These are phyloP conservation scores for Steinernema scapterisci DNA, from an alignment of 2,888 invertebrate species.

Conservation along the genomic window DNA sequence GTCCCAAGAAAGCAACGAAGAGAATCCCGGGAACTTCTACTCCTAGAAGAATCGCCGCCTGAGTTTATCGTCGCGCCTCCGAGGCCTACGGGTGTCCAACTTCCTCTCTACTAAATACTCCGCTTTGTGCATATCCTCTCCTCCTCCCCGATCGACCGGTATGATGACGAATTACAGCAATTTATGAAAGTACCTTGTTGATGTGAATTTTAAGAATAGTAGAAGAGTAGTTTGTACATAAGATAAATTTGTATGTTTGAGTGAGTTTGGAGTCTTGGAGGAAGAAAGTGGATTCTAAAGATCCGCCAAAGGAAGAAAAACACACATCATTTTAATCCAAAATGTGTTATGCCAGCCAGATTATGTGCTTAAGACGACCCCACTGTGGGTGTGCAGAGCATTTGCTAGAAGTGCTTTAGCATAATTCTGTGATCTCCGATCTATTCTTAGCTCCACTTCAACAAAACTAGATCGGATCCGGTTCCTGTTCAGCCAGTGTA, in stretches of 20 bases:
- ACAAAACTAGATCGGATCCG: too few species aligned
- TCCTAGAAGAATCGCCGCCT: not conserved
- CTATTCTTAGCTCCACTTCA: too few species aligned
- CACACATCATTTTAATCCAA: too few species aligned
- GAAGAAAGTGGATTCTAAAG: too few species aligned
- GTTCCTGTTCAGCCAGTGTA: too few species aligned
- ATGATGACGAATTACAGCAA: not conserved
- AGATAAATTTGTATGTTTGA: not conserved
- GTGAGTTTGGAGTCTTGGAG: too few species aligned
- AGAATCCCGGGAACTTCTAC: slow-evolving; percentile 26
- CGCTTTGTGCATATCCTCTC: slow-evolving; percentile 16
- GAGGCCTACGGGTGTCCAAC: slow-evolving; percentile 13
- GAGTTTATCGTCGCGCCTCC: not conserved
- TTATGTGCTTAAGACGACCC: too few species aligned
- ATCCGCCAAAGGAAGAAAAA: too few species aligned
- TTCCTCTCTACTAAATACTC: slow-evolving; percentile 1
- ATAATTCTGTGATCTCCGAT: too few species aligned
- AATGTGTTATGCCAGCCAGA: too few species aligned
- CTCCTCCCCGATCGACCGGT: slow-evolving; percentile 13
- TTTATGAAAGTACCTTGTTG: not conserved
- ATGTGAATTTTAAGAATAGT: not conserved
- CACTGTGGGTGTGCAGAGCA: too few species aligned
- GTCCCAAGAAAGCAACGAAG: not conserved
- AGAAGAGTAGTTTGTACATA: not conserved
- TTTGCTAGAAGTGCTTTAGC: too few species aligned